Evolutionary conservation across 35 echinoderm and acorn worm genomes (phyloP).

Genomic region (Anneissia japonica): DNA sequence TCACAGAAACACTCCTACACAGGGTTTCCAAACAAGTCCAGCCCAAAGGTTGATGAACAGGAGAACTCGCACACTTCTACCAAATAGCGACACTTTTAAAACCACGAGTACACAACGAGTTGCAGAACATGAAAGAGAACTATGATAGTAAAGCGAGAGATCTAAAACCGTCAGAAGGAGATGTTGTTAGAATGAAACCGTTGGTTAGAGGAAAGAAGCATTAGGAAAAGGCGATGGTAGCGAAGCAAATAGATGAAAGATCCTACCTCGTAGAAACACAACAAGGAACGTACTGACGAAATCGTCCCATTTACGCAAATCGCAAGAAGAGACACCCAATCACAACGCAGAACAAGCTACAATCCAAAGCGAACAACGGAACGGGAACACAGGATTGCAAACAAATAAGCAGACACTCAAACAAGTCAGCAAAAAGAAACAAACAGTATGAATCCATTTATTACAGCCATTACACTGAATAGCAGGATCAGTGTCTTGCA

Average conservation of each 20-base stretch:
- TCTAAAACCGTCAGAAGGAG: not conserved
- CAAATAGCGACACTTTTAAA: conserved; percentile 7
- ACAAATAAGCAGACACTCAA: too few species aligned
- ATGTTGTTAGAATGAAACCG: not conserved
- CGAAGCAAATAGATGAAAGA: not conserved
- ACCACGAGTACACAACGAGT: not conserved
- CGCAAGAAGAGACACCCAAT: too few species aligned
- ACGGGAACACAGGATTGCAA: too few species aligned
- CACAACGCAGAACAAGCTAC: too few species aligned
- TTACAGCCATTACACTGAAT: too few species aligned
- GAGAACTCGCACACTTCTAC: conserved; percentile 11
- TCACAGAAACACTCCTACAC: too few species aligned
- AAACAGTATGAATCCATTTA: too few species aligned
- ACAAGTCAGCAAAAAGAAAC: too few species aligned
- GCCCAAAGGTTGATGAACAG: conserved; percentile 22
- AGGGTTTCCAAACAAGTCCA: not conserved
- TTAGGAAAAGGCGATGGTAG: not conserved
- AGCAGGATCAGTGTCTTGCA: too few species aligned
- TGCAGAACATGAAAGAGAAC: not conserved
- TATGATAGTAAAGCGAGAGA: not conserved
- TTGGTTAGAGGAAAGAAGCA: not conserved
- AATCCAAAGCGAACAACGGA: too few species aligned
- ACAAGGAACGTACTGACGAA: not conserved
- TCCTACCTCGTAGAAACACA: not conserved
- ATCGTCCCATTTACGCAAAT: too few species aligned